A percentile compares a stretch with the other conserved stretches of the same genome.
These are phyloP conservation scores for Drosophila carrolli DNA, from an alignment of 1,140 invertebrate species.

Conservation along the genomic window DNA sequence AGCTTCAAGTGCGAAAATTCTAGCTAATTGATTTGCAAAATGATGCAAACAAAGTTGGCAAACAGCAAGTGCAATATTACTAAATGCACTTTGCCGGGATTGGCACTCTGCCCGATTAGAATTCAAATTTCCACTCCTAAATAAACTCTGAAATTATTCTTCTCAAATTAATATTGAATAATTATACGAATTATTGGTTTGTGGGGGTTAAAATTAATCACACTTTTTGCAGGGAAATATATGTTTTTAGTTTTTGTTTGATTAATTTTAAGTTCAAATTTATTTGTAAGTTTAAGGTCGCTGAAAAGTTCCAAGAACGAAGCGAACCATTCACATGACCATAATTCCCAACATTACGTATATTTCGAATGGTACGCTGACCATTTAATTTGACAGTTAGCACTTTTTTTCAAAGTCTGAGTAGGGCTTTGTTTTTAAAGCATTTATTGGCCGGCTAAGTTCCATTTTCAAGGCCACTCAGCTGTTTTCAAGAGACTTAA, in stretches of 20 bases:
- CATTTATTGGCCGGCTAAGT: slow-evolving; percentile 16
- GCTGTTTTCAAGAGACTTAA: slow-evolving; percentile 1
- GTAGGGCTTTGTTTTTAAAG: slow-evolving; percentile 16
- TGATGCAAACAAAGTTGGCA: slow-evolving; percentile 24
- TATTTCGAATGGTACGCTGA: slow-evolving; percentile 1
- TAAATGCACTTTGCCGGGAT: slow-evolving; percentile 12
- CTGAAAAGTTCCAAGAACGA: slow-evolving; percentile 9
- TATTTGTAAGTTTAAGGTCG: slow-evolving; percentile 6
- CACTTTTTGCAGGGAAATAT: too few relatives aligned
- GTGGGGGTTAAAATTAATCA: too few relatives aligned
- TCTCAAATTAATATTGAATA: too few relatives aligned
- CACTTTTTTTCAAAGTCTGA: slow-evolving; percentile 24
- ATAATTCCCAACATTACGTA: slow-evolving; percentile 11
- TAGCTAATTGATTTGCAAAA: slow-evolving; percentile 35
- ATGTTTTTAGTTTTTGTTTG: too few relatives aligned
- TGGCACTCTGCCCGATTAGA: background rate
- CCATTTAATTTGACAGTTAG: slow-evolving; percentile 31
- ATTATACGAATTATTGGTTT: too few relatives aligned
- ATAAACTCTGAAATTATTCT: background rate
- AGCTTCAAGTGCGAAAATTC: slow-evolving; percentile 10
- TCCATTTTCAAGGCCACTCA: slow-evolving; percentile 33
- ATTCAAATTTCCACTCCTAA: background rate
- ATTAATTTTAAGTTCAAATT: background rate
- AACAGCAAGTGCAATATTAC: background rate
- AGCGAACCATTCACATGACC: slow-evolving; percentile 14